Conservation (phyloP, 2,797 vertebrate species). For the Hydrophis major region DNA sequence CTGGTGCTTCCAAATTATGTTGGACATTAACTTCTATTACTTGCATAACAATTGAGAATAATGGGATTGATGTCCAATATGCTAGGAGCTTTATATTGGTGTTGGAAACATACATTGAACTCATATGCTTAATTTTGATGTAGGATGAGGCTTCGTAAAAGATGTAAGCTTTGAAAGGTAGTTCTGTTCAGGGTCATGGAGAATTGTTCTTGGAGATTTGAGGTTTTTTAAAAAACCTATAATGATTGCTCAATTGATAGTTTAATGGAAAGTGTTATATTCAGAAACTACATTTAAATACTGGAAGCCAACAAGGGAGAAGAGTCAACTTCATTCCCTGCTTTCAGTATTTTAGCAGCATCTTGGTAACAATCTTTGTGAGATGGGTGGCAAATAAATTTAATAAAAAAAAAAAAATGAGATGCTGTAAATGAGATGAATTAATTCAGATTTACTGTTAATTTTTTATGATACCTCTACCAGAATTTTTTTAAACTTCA, state of each 20-base stretch:
- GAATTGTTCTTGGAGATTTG: not conserved
- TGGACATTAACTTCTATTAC: not conserved
- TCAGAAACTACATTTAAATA: not conserved
- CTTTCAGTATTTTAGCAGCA: not conserved
- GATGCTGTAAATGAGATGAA: not conserved
- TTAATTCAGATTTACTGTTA: not conserved
- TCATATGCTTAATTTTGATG: not conserved
- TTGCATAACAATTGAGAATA: not conserved
- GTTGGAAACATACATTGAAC: not conserved
- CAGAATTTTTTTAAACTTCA: not conserved
- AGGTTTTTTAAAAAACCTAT: not conserved
- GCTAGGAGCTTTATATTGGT: not conserved
- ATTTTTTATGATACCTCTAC: not conserved
- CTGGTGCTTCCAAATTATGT: not conserved
- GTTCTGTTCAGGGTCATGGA: not conserved
- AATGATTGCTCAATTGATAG: not conserved
- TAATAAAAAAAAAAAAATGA: not conserved
- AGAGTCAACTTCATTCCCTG: not conserved
- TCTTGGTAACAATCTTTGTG: not conserved
- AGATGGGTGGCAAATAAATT: not conserved
- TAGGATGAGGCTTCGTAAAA: not conserved
- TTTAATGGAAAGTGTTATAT: not conserved
- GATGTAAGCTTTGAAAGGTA: not conserved
- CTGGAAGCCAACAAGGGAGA: not conserved
- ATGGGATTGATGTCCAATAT: not conserved